A percentile compares a stretch with the other conserved stretches of the same genome.
These are phyloP conservation scores for Microcebus lehilahytsara DNA, from an alignment of 2,113 vertebrate genomes.

Conservation along the genomic window DNA sequence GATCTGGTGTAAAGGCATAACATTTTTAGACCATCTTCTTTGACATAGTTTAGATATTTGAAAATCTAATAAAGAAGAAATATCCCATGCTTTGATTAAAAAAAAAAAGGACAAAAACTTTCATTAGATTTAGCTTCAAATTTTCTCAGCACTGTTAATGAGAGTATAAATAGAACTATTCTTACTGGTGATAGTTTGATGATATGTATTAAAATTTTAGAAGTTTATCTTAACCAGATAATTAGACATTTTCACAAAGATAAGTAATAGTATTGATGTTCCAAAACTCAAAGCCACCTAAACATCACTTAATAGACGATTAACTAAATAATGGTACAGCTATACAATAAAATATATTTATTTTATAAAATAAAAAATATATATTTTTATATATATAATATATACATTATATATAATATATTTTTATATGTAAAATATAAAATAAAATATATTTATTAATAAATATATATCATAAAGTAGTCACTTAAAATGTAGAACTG, in stretches of 20 bases:
- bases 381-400: too few relatives aligned
- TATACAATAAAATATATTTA: neutral
- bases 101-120: neutral
- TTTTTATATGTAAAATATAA: too few relatives aligned
- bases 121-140: neutral
- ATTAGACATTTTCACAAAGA: neutral
- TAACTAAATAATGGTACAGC: neutral
- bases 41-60: neutral
- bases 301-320: neutral
- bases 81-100: neutral
- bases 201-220: neutral
- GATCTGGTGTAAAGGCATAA: neutral
- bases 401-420: too few relatives aligned
- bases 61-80: slow-evolving; percentile 3
- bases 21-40: neutral
- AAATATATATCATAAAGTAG: neutral
- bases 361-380: too few relatives aligned
- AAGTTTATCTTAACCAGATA: neutral
- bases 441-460: too few relatives aligned
- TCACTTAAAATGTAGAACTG: neutral
- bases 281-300: neutral
- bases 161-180: neutral
- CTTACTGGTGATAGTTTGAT: neutral
- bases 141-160: neutral
- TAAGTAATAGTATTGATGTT: neutral